Conservation (phyloP, 2,888 invertebrate genomes). For the Dyspetes luteomarginatus region DNA sequence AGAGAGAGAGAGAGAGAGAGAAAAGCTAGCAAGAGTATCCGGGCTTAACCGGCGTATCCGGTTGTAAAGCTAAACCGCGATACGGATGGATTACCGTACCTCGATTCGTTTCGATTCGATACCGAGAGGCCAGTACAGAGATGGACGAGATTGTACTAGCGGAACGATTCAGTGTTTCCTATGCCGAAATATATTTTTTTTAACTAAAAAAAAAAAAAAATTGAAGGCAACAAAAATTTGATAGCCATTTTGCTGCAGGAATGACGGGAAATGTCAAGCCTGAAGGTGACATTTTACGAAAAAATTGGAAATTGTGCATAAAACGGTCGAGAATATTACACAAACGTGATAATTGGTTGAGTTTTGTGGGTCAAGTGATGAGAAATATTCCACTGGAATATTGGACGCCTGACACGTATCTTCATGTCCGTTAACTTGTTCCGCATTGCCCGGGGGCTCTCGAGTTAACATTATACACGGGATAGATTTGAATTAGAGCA, state of each 20-base stretch:
- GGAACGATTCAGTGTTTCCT: slow-evolving; percentile 27
- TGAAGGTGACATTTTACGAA: too few relatives aligned
- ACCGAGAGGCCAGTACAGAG: slow-evolving; percentile 38
- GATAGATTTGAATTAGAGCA: not conserved
- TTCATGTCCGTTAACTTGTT: slow-evolving; percentile 25
- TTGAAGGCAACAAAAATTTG: too few relatives aligned
- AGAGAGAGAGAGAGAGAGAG: not conserved
- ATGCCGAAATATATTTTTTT: slow-evolving; percentile 30
- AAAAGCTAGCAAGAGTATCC: slow-evolving; percentile 23
- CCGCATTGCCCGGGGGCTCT: slow-evolving; percentile 42
- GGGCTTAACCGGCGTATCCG: slow-evolving; percentile 60
- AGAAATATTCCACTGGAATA: not conserved
- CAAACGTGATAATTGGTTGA: too few relatives aligned
- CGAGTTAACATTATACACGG: slow-evolving; percentile 20
- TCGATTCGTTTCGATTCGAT: slow-evolving; percentile 64
- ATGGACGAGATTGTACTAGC: slow-evolving; percentile 33
- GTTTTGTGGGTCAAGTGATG: too few relatives aligned
- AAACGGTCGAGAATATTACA: too few relatives aligned
- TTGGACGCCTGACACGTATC: not conserved
- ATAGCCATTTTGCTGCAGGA: too few relatives aligned
- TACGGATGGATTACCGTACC: slow-evolving; percentile 63
- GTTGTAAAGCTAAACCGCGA: slow-evolving; percentile 64
- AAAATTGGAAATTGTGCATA: too few relatives aligned
- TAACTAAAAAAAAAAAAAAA: not conserved
- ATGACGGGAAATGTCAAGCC: too few relatives aligned